Percentiles rank a stretch among this genome's conserved stretches.
phyloP scores from a whole-genome alignment of 2,888 invertebrate species.

The Campopleginae sp. region DNA sequence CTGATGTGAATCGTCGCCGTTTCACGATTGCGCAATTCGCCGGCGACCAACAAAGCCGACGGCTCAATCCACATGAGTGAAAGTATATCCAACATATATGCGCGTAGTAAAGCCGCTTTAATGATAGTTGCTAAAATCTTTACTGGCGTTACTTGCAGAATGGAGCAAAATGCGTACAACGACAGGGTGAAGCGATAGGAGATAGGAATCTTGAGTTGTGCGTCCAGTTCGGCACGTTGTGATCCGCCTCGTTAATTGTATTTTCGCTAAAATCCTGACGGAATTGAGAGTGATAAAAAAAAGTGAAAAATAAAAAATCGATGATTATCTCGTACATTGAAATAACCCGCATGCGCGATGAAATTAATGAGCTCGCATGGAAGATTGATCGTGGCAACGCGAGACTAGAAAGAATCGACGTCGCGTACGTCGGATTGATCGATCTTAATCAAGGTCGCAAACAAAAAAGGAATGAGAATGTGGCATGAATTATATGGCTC shows the following conservation, averaged over 20 bases:
- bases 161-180: neutral
- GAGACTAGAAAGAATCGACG: conserved; percentile 15
- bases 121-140: neutral
- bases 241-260: conserved; percentile 32
- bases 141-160: conserved; percentile 2
- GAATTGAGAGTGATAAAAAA: conserved; percentile 53
- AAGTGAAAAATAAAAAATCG: neutral
- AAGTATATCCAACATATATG: conserved; percentile 62
- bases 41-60: conserved; percentile 62
- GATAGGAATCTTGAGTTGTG: neutral
- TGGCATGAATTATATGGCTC: conserved; percentile 35
- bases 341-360: conserved; percentile 4
- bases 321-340: conserved; percentile 3
- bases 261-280: conserved; percentile 59
- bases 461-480: conserved; percentile 18
- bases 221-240: neutral
- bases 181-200: neutral
- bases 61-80: conserved; percentile 70
- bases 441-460: conserved; percentile 44
- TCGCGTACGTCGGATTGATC: conserved; percentile 37
- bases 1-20: conserved; percentile 54
- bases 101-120: neutral
- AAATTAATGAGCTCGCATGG: conserved; percentile 27
- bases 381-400: conserved; percentile 23
- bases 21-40: conserved; percentile 58